Percentiles rank a stretch among this genome's conserved stretches.
These are phyloP conservation scores for Scaptomyza tumidula DNA, from an alignment of 2,888 invertebrate species.

Conservation along the genomic window DNA sequence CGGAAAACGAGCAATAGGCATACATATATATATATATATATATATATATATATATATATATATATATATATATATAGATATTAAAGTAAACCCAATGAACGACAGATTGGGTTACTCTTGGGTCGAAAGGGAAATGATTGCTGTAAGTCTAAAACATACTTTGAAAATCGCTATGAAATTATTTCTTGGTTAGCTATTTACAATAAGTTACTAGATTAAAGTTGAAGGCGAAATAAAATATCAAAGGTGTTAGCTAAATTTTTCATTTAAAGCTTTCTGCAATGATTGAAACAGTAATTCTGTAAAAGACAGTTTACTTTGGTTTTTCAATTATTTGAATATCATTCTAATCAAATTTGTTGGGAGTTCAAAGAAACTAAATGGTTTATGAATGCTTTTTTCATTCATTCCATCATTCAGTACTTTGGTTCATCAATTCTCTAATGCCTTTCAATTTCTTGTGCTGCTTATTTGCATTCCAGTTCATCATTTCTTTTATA, in stretches of 20 bases:
- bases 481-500: conserved; percentile 13
- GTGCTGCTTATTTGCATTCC: conserved; percentile 8
- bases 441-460: not conserved
- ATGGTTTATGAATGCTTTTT: not conserved
- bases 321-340: not conserved
- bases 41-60: not conserved
- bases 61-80: not conserved
- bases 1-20: conserved; percentile 38
- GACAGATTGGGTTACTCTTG: conserved; percentile 19
- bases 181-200: conserved; percentile 25
- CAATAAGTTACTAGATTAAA: conserved; percentile 23
- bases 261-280: not conserved
- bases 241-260: not conserved
- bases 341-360: not conserved
- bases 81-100: conserved; percentile 18
- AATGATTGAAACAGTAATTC: not conserved
- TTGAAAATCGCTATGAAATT: conserved; percentile 57
- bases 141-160: conserved; percentile 43
- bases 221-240: conserved; percentile 8
- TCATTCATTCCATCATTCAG: not conserved
- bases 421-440: not conserved
- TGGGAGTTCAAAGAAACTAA: not conserved
- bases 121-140: conserved; percentile 30
- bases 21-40: not conserved
- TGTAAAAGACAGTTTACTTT: too few species aligned